Evolutionary conservation across 2,113 vertebrate genomes (phyloP), one percentile per base, ranked within the genome.

Genomic region (Amblyopsis rosae): DNA sequence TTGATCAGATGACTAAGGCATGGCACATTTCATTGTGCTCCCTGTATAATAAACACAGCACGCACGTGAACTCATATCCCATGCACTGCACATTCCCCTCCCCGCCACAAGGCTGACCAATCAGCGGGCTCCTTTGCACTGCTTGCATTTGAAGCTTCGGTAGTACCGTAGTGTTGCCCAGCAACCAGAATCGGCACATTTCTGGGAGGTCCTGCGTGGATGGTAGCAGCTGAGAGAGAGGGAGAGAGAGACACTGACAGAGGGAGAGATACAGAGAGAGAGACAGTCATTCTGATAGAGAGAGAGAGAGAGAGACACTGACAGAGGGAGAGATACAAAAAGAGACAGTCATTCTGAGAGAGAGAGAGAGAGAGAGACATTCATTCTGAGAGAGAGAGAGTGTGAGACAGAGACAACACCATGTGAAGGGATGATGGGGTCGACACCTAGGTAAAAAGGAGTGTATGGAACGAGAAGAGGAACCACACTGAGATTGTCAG

Each of bases 121-220:
- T 91, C 26, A 70, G 50, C 72, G 2, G 50, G 33, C 62, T 10
- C 51, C 73, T 66, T 72, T 82, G 80, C 79, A 3, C 45, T 67
- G 72, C 81, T 83, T 82, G 87, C 88, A 82, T 90, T 84, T 86
- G 85, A 89, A 89, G 87, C 88, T 92, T 88, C 82, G 69, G 84
- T 87, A 89, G 89, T 89, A 88, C 76, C 77, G 79, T 83, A 86
- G 82, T 92, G 92, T 93, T 93, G 89, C 92, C 87, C 71, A 58
- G 91, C 90, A 93, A 93, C 91, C 87, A 12, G 77, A 79, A 76
- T 89, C 81, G 60, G 89, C 82, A 90, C 87, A 90, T 89, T 87
- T 91, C 86, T 86, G 85, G 80, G 82, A 88, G 86, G 87, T 89
- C 85, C 88, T 86, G 83, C 67, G 86, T 81, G 82, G 86, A 92